These are phyloP conservation scores for Cossypha caffra DNA, from an alignment of 2,797 vertebrate species.

Conservation along the genomic window DNA sequence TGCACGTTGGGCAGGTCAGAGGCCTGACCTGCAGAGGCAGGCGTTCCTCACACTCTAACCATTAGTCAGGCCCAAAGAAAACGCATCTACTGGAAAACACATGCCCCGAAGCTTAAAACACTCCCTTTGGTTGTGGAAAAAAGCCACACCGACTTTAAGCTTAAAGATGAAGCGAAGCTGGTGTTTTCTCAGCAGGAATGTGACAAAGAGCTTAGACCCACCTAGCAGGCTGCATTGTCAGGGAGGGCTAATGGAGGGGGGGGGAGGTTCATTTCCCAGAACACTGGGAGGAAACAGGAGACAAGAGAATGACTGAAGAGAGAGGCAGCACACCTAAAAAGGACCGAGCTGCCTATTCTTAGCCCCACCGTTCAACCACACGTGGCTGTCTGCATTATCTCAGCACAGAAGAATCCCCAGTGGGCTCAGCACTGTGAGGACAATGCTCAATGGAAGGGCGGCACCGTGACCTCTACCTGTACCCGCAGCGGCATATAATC, in stretches of 20 bases:
- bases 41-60: background rate
- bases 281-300: background rate
- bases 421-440: background rate
- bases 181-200: background rate
- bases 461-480: slow-evolving; percentile 81
- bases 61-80: slow-evolving; percentile 10
- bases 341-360: slow-evolving; percentile 30
- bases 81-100: background rate
- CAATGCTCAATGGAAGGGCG: background rate
- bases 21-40: background rate
- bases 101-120: background rate
- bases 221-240: background rate
- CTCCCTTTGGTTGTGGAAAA: background rate
- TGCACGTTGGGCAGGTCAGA: background rate
- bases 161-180: background rate
- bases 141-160: background rate
- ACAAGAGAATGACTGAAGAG: background rate
- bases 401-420: slow-evolving; percentile 30
- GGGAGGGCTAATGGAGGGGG: background rate
- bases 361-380: background rate
- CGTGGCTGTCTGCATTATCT: slow-evolving; percentile 27
- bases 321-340: slow-evolving; percentile 25
- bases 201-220: background rate
- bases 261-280: background rate
- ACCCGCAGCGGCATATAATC: slow-evolving; percentile 84